Percentiles rank a stretch among this genome's conserved stretches.
Evolutionary conservation across 2,797 vertebrate genomes (phyloP).

Genomic region (Lerista edwardsae): DNA sequence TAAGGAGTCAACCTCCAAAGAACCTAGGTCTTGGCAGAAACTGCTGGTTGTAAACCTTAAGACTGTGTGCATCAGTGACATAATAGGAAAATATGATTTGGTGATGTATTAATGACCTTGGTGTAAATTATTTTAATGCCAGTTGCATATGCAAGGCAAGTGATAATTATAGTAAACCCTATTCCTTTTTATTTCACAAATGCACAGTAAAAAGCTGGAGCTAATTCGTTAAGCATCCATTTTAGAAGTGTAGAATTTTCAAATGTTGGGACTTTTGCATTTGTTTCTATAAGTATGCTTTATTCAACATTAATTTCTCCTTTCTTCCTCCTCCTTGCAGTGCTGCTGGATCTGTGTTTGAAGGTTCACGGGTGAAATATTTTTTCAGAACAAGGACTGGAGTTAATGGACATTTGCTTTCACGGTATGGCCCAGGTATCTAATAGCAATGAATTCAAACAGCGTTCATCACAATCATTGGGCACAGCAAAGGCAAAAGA

Average conservation of each 20-base stretch:
- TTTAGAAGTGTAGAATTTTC: background rate
- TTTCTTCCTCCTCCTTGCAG: slow-evolving; percentile 64
- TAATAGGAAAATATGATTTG: background rate
- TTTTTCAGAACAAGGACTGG: slow-evolving; percentile 44
- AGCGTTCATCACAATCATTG: slow-evolving; percentile 77
- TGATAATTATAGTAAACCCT: background rate
- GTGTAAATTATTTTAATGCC: background rate
- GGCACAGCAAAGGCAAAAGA: slow-evolving; percentile 81
- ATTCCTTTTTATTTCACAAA: background rate
- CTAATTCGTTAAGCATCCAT: background rate
- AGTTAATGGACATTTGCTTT: slow-evolving; percentile 80
- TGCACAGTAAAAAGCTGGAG: background rate
- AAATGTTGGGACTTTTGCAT: background rate
- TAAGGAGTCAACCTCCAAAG: background rate
- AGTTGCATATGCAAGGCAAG: background rate
- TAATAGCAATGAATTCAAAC: slow-evolving; percentile 89
- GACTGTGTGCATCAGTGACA: background rate
- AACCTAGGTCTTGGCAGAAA: background rate
- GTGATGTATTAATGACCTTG: background rate
- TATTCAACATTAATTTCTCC: slow-evolving; percentile 39
- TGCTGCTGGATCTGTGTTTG: slow-evolving; percentile 66
- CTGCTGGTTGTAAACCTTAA: background rate
- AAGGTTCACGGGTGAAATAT: slow-evolving; percentile 44
- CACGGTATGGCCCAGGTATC: slow-evolving; percentile 94
- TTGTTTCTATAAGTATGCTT: background rate